Evolutionary conservation across 1,140 invertebrate species (phyloP).

Genomic region (Cardiocondyla obscurior): DNA sequence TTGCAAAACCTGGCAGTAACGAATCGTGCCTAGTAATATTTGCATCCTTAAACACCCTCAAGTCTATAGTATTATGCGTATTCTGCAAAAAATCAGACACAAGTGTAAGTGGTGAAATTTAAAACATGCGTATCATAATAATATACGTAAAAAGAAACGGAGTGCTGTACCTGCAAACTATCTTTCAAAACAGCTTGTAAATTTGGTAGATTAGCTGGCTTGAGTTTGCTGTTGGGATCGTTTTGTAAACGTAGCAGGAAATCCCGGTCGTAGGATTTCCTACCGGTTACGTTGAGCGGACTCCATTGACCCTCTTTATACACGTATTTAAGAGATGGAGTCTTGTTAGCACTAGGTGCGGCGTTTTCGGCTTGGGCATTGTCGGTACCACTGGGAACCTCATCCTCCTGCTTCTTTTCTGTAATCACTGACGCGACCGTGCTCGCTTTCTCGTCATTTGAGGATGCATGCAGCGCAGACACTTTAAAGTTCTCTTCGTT

Average conservation of each 20-base stretch:
- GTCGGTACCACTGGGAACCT: conserved; percentile 31
- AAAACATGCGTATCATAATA: not conserved
- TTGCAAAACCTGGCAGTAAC: conserved; percentile 74
- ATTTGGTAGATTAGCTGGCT: conserved; percentile 88
- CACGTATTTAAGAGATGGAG: conserved; percentile 74
- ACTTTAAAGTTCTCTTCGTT: conserved; percentile 84
- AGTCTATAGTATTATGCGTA: conserved; percentile 53
- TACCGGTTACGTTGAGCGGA: conserved; percentile 91
- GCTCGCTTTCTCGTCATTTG: conserved; percentile 53
- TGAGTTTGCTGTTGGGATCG: conserved; percentile 89
- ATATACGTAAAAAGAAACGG: not conserved
- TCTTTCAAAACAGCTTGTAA: conserved; percentile 86
- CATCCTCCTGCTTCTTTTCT: conserved; percentile 70
- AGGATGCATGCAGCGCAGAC: conserved; percentile 66
- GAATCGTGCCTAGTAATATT: conserved; percentile 71
- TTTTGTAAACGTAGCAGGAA: conserved; percentile 90
- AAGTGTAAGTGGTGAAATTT: not conserved
- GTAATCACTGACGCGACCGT: conserved; percentile 48
- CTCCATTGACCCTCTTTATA: conserved; percentile 92
- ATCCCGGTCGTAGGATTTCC: conserved; percentile 92
- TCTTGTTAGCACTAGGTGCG: conserved; percentile 3
- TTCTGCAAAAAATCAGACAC: conserved; percentile 15
- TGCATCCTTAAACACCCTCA: conserved; percentile 71
- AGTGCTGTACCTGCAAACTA: conserved; percentile 74
- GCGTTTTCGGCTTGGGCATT: not conserved